Evolutionary conservation across 1,140 invertebrate genomes (phyloP), one percentile per base, ranked within the genome.

Genomic region (Drosophila sechellia): DNA sequence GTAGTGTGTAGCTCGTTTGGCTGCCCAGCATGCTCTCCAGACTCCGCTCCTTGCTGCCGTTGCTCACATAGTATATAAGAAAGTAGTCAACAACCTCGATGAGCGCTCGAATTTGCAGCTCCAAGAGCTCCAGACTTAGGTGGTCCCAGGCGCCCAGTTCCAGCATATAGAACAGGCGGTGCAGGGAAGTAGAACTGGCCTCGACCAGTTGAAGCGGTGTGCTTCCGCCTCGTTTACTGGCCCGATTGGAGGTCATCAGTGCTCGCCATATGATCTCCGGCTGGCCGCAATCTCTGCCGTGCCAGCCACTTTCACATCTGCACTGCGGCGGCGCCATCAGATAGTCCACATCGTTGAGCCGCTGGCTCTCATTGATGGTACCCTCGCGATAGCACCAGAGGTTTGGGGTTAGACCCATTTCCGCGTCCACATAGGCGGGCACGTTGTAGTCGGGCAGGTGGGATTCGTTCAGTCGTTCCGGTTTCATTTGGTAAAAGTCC

Each of bases 181-280:
- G 90, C 37, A 94, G 77, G 13, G 92, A 90, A 31, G 86, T 90
- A 11, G 94, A 92, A 25, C 92, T 93, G 49, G 81, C 73, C 31
- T 79, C 77, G 15, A 71, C 53, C 57, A 89, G 42, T 45, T 89
- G 66, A 10, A 90, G 12, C 1, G 83, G 77, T 5, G 72, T 71
- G 35, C 60, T 42, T 5, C 75, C 25, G 8, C 50, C 63, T 0
- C 66, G 60, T 22, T 31, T 72, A 27, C 75, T 87, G 8, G 61
- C 52, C 12, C 84, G 73, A 34, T 60, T 77, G 52, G 83, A 65
- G 0, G 94, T 93, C 92, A 95, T 93, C 25, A 95, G 93, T 0
- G 94, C 94, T 17, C 95, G 93, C 94, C 95, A 95, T 3, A 95
- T 94, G 3, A 95, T 94, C 84, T 95, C 95, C 3, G 95, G 95